These are phyloP conservation scores for Laspeyria flexula DNA, from an alignment of 2,888 invertebrate genomes.

Conservation along the genomic window DNA sequence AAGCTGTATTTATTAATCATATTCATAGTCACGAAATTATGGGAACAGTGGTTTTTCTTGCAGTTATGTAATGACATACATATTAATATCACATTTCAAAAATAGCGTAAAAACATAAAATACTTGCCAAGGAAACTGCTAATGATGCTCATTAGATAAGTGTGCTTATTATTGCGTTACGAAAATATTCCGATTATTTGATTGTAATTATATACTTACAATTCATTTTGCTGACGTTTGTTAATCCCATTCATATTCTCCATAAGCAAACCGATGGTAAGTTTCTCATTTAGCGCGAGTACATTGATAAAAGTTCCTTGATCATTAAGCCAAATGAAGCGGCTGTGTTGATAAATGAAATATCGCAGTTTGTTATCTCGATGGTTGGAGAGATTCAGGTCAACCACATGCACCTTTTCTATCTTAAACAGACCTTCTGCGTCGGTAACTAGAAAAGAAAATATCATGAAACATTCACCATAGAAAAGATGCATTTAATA, in stretches of 20 bases:
- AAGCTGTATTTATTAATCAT: too few species aligned
- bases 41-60: background rate
- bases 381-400: slow-evolving; percentile 75
- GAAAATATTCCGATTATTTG: background rate
- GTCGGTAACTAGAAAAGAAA: slow-evolving; percentile 75
- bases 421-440: slow-evolving; percentile 75
- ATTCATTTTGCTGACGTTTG: slow-evolving; percentile 83
- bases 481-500: too few species aligned
- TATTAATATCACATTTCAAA: slow-evolving; percentile 1
- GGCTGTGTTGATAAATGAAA: slow-evolving; percentile 85
- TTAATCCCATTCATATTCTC: slow-evolving; percentile 83
- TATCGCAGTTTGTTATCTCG: slow-evolving; percentile 78
- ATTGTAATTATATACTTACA: slow-evolving; percentile 77
- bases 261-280: slow-evolving; percentile 79
- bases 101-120: slow-evolving; percentile 1
- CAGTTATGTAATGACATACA: background rate
- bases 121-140: background rate
- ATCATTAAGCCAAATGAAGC: slow-evolving; percentile 85
- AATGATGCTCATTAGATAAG: background rate
- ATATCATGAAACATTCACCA: background rate
- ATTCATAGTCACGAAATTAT: too few species aligned
- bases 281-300: slow-evolving; percentile 76
- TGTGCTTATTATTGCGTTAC: background rate
- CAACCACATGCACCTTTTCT: slow-evolving; percentile 72
- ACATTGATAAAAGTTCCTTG: slow-evolving; percentile 80